Conservation (phyloP, 2,113 vertebrate genomes). For the Thalassarche chlororhynchos region DNA sequence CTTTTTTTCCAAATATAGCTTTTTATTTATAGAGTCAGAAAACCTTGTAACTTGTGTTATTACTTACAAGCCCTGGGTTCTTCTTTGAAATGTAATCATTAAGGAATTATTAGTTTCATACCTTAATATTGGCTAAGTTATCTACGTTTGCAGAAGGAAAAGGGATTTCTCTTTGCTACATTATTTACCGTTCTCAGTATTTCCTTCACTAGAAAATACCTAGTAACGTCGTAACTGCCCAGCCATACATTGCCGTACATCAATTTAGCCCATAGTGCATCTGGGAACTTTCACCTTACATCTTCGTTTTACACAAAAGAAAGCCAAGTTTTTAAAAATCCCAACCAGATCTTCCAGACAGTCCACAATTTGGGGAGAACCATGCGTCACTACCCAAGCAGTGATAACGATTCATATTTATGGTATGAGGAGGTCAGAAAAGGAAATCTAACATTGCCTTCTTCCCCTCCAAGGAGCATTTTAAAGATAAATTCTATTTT, state of each 20-base stretch:
- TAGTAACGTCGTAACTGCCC: fast-evolving
- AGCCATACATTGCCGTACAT: fast-evolving
- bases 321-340: not conserved
- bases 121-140: not conserved
- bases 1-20: conserved; percentile 47
- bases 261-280: not conserved
- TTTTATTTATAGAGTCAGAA: conserved; percentile 54
- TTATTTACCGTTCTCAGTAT: fast-evolving
- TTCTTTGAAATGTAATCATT: not conserved
- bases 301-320: not conserved
- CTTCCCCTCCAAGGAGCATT: not conserved
- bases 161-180: not conserved
- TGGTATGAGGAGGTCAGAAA: not conserved
- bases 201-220: not conserved
- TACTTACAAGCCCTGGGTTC: not conserved
- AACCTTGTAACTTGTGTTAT: not conserved
- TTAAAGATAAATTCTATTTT: not conserved
- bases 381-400: fast-evolving
- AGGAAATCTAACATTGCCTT: not conserved
- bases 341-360: not conserved
- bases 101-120: not conserved
- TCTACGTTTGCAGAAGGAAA: not conserved
- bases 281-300: not conserved
- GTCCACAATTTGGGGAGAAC: not conserved
- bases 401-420: not conserved